Evolutionary conservation across 2,113 vertebrate genomes (phyloP).

Genomic region (Carlito syrichta): DNA sequence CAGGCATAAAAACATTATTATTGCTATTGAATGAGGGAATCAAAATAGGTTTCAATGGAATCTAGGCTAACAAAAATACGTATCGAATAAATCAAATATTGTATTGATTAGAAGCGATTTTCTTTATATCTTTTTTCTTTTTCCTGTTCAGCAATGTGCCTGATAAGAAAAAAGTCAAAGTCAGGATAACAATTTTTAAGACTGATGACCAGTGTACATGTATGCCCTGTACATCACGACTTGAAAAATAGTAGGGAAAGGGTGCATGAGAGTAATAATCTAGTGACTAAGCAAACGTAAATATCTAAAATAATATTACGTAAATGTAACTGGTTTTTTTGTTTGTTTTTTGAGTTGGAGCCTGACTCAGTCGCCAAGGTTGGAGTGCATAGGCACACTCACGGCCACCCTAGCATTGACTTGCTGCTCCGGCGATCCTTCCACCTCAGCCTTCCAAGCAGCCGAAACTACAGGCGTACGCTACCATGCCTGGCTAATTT

Average conservation of each 20-base stretch:
- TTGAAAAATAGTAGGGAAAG: not conserved
- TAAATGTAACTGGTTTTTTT: too few species aligned
- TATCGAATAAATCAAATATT: not conserved
- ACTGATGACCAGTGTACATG: not conserved
- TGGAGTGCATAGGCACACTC: too few species aligned
- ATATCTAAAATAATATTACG: not conserved
- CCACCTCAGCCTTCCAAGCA: too few species aligned
- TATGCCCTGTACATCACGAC: not conserved
- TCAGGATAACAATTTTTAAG: conserved; percentile 31
- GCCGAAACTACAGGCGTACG: too few species aligned
- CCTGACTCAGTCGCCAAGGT: too few species aligned
- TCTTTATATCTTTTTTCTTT: not conserved
- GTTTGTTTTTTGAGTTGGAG: too few species aligned
- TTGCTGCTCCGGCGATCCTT: too few species aligned
- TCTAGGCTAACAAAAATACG: conserved; percentile 16
- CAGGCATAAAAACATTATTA: conserved; percentile 34
- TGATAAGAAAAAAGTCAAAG: not conserved
- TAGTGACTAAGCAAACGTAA: not conserved
- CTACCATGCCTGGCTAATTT: too few species aligned
- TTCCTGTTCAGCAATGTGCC: not conserved
- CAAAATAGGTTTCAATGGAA: conserved; percentile 19
- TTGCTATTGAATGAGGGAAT: conserved; percentile 10
- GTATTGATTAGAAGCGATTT: conserved; percentile 25
- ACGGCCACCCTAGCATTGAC: too few species aligned
- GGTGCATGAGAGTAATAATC: not conserved